These are phyloP conservation scores for Trichopoda pennipes DNA, from an alignment of 2,888 invertebrate genomes.

Conservation along the genomic window DNA sequence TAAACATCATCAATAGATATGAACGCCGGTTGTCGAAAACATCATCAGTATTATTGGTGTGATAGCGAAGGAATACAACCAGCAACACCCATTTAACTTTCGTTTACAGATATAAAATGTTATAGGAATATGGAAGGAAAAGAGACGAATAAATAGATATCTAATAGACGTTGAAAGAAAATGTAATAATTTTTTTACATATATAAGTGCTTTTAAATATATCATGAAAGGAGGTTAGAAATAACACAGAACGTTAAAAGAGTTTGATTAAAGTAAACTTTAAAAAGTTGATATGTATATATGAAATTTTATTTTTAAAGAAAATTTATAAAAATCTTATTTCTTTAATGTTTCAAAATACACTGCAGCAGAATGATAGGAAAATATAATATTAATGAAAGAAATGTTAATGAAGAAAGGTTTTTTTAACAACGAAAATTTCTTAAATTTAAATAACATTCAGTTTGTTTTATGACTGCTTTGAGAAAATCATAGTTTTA, in stretches of 20 bases:
- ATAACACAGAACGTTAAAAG: neutral
- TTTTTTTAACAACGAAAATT: no score
- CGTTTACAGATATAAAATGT: neutral
- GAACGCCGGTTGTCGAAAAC: neutral
- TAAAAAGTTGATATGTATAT: neutral
- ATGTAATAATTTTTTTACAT: neutral
- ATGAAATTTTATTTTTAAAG: no score
- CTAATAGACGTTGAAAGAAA: neutral
- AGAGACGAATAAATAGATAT: neutral
- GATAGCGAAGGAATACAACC: neutral
- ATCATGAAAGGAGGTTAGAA: neutral
- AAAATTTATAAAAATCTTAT: no score
- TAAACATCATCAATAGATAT: conserved; percentile 29
- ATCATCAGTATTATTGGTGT: conserved; percentile 11
- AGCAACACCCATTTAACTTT: neutral
- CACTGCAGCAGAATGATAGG: no score
- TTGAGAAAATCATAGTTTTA: no score
- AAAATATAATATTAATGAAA: no score
- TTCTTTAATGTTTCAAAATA: no score
- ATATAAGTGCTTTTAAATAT: neutral
- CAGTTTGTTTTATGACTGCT: no score
- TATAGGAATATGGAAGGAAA: neutral
- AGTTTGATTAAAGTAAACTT: neutral
- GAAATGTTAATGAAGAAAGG: no score
- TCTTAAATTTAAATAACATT: no score